These are phyloP conservation scores for Danio aesculapii DNA, from an alignment of 2,797 vertebrate species.

Conservation along the genomic window DNA sequence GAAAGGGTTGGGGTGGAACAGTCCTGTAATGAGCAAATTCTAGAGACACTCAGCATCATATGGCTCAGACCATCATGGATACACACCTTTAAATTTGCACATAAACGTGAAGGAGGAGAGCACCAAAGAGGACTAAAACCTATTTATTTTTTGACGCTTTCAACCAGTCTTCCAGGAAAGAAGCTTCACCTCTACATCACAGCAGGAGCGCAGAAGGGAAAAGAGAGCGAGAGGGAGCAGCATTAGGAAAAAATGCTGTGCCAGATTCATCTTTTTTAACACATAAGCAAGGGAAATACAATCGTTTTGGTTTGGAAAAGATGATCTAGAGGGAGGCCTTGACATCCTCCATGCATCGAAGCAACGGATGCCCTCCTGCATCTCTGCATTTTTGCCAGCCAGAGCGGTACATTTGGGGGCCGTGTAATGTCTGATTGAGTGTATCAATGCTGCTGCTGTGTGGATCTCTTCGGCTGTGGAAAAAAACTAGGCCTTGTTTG, in stretches of 20 bases:
- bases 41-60: constrained; percentile 77
- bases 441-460: constrained; percentile 65
- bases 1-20: constrained; percentile 79
- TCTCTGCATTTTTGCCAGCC: constrained; percentile 61
- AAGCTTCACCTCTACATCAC: constrained; percentile 67
- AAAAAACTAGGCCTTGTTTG: constrained; percentile 80
- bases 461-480: constrained; percentile 77
- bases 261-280: constrained; percentile 66
- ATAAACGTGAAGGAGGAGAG: constrained; percentile 56
- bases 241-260: constrained; percentile 63
- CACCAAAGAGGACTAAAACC: constrained; percentile 63
- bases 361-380: constrained; percentile 57
- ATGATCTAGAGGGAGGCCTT: constrained; percentile 61
- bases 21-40: constrained; percentile 85
- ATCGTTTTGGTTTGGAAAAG: constrained; percentile 76
- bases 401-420: constrained; percentile 66
- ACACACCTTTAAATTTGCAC: constrained; percentile 62
- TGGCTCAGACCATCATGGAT: constrained; percentile 77
- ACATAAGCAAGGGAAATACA: constrained; percentile 66
- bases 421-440: constrained; percentile 76
- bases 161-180: constrained; percentile 59
- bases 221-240: constrained; percentile 59
- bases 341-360: constrained; percentile 49
- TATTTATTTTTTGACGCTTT: constrained; percentile 34
- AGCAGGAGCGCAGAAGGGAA: constrained; percentile 63